Conservation (phyloP, 2,888 invertebrate genomes). For the Deroplatys truncata region DNA sequence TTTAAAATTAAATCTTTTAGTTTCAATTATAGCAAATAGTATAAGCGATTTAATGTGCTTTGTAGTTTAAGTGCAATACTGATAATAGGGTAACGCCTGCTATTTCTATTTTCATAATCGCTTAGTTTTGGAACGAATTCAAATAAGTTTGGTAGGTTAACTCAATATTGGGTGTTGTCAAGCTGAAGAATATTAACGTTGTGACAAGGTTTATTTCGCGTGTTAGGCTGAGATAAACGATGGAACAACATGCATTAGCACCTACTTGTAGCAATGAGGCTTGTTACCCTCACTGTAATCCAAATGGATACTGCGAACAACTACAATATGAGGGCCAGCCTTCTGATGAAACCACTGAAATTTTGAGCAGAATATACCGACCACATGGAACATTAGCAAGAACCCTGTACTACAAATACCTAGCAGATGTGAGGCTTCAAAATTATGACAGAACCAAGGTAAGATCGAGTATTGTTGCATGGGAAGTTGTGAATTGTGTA, state of each 20-base stretch:
- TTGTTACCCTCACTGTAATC: conserved; percentile 5
- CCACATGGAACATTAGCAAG: conserved; percentile 69
- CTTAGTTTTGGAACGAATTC: not conserved
- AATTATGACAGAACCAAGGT: conserved; percentile 67
- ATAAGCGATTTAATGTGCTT: not conserved
- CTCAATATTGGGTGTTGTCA: not conserved
- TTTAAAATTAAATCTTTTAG: not conserved
- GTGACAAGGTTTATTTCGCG: not conserved
- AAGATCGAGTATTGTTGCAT: conserved; percentile 38
- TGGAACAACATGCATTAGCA: not conserved
- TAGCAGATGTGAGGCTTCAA: conserved; percentile 63
- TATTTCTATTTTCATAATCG: not conserved
- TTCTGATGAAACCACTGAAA: conserved; percentile 6
- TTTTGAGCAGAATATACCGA: conserved; percentile 46
- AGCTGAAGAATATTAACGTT: not conserved
- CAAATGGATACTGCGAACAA: not conserved
- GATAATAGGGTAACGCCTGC: not conserved
- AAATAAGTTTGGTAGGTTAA: not conserved
- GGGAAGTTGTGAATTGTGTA: too few relatives aligned
- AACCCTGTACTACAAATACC: conserved; percentile 67
- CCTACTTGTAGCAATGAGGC: not conserved
- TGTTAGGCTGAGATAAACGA: not conserved
- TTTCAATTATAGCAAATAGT: not conserved
- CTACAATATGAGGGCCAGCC: not conserved
- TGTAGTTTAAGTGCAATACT: not conserved